Evolutionary conservation across 2,888 invertebrate species (phyloP).

Genomic region (Brachyptera putata): DNA sequence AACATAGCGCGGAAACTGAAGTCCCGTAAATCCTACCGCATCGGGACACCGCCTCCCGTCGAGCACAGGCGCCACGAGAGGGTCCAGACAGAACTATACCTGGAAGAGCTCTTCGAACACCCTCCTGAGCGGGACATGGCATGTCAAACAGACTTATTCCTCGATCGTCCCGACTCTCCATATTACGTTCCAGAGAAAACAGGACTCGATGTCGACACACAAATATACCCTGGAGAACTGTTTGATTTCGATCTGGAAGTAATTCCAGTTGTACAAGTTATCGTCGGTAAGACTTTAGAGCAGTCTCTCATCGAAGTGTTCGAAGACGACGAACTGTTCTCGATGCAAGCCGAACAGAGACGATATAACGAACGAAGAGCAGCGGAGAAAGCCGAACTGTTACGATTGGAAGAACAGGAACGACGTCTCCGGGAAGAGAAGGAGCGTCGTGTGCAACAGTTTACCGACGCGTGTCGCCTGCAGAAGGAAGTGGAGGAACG

Average conservation of each 20-base stretch:
- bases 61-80: constrained; percentile 79
- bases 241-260: constrained; percentile 92
- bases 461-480: constrained; percentile 57
- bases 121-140: constrained; percentile 72
- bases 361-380: constrained; percentile 67
- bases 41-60: constrained; percentile 58
- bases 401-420: constrained; percentile 77
- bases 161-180: constrained; percentile 78
- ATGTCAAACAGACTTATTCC: constrained; percentile 83
- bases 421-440: constrained; percentile 55
- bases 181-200: constrained; percentile 72
- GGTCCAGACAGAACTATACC: constrained; percentile 84
- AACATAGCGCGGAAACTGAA: background rate
- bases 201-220: constrained; percentile 72
- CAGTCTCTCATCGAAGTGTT: constrained; percentile 85
- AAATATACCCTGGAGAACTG: constrained; percentile 87
- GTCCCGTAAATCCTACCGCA: background rate
- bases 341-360: constrained; percentile 73
- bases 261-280: constrained; percentile 80
- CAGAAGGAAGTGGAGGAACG: constrained; percentile 76
- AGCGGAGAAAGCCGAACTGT: constrained; percentile 76
- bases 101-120: constrained; percentile 77
- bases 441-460: constrained; percentile 67
- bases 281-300: constrained; percentile 85
- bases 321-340: constrained; percentile 86